Evolutionary conservation across 2,888 invertebrate species (phyloP).

Genomic region (Cantharis flavilabris): DNA sequence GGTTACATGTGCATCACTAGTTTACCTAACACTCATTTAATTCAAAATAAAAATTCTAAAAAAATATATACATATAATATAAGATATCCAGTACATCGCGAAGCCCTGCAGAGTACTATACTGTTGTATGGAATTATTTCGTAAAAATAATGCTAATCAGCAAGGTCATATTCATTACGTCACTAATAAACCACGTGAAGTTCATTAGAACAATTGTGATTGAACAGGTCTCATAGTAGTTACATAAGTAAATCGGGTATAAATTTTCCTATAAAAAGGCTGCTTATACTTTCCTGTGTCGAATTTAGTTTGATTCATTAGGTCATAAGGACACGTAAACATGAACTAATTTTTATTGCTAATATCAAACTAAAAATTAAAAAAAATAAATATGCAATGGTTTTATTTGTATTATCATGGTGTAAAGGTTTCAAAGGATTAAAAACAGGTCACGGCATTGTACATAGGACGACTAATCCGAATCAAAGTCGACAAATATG

Average conservation of each 20-base stretch:
- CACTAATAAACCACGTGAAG: constrained; percentile 36
- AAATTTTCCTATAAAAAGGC: constrained; percentile 2
- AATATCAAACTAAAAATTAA: neutral
- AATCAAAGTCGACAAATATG: neutral
- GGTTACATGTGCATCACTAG: neutral
- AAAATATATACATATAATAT: too few relatives aligned
- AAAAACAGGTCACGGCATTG: neutral
- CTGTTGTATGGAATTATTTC: neutral
- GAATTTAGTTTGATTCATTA: constrained; percentile 12
- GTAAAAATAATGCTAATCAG: constrained; percentile 24
- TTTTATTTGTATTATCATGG: neutral
- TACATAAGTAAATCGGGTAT: neutral
- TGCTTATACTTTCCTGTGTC: neutral
- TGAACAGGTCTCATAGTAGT: neutral
- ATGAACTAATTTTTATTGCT: neutral
- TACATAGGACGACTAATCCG: neutral
- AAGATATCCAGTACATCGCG: too few relatives aligned
- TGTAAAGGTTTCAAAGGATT: neutral
- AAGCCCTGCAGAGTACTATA: too few relatives aligned
- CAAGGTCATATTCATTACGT: constrained; percentile 44
- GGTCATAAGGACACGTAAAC: constrained; percentile 26
- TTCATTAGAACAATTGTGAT: constrained; percentile 5
- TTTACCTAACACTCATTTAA: neutral
- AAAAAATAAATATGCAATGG: neutral
- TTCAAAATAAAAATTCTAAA: neutral